These are phyloP conservation scores for Chaenogobius annularis DNA, from an alignment of 2,113 vertebrate species.

Conservation along the genomic window DNA sequence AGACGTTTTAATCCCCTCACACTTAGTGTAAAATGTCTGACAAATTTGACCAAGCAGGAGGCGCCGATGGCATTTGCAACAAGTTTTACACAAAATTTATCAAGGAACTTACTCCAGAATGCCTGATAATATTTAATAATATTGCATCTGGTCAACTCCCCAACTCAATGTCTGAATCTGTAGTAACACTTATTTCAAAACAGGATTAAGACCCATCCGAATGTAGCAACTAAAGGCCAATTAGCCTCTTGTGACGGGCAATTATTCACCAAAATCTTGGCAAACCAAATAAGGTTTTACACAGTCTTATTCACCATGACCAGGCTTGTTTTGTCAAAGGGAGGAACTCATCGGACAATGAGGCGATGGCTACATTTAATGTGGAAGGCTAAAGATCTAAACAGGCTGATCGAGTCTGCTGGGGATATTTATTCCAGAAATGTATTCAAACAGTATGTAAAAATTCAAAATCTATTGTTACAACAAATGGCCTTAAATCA, in stretches of 20 bases:
- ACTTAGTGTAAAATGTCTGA: too few relatives aligned
- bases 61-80: background rate
- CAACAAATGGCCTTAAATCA: too few relatives aligned
- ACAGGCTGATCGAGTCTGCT: background rate
- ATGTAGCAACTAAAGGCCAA: background rate
- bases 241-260: background rate
- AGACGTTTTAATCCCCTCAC: too few relatives aligned
- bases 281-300: background rate
- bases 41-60: too few relatives aligned
- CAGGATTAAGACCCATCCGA: background rate
- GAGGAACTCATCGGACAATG: background rate
- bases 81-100: background rate
- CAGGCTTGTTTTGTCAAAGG: background rate
- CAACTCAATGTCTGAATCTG: background rate
- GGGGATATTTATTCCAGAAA: too few relatives aligned
- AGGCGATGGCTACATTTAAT: too few relatives aligned
- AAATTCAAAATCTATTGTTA: too few relatives aligned
- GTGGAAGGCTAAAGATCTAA: background rate
- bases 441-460: too few relatives aligned
- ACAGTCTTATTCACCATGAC: background rate
- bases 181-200: background rate
- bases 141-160: background rate
- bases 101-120: background rate
- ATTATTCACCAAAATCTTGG: background rate
- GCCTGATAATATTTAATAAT: background rate